Evolutionary conservation across 2,888 invertebrate species (phyloP), one percentile per base, ranked within the genome.

Genomic region (Acholoe squamosa): DNA sequence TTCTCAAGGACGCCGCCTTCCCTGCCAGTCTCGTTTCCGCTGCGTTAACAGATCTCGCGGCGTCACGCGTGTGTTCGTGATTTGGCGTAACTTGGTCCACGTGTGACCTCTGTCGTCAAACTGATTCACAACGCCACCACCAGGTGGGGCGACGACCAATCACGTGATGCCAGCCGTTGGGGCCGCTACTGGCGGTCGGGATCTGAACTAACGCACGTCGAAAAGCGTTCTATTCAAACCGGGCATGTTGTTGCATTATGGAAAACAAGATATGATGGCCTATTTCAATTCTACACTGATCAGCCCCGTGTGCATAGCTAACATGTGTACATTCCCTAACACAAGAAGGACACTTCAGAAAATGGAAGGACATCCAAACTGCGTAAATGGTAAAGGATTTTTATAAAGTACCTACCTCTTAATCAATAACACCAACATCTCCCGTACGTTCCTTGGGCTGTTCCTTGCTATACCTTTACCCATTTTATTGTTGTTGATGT

Each of bases 11-110:
- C 61, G 61, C 61, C 22, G 61, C 22, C 61, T n/a, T n/a, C n/a
- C 61, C 19, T n/a, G n/a, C n/a, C 1, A 71, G 71, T 16, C 71
- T 71, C 25, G 71, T 71, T 28, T 71, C 28, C 25, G 25, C 14
- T 14, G 71, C 25, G 71, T 71, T 71, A 28, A 71, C 19, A 25
- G 71, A 25, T 71, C 71, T 71, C 71, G 71, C 71, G 1, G 14
- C 19, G n/a, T 28, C 71, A 28, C 71, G 71, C 71, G 71, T n/a
- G 71, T 71, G 71, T 25, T 28, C 71, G 71, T 71, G 71, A 71
- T 71, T 71, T 71, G 71, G 28, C 31, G 71, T 71, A 71, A 71
- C n/a, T 25, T 16, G 28, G 19, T 5, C 71, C 71, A 71, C 71
- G 71, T 71, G 71, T 71, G 71, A 71, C 71, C 71, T 25, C 25